A percentile compares a stretch with the other conserved stretches of the same genome.
Conservation (phyloP, 2,113 vertebrate genomes). For the Willisornis vidua region DNA sequence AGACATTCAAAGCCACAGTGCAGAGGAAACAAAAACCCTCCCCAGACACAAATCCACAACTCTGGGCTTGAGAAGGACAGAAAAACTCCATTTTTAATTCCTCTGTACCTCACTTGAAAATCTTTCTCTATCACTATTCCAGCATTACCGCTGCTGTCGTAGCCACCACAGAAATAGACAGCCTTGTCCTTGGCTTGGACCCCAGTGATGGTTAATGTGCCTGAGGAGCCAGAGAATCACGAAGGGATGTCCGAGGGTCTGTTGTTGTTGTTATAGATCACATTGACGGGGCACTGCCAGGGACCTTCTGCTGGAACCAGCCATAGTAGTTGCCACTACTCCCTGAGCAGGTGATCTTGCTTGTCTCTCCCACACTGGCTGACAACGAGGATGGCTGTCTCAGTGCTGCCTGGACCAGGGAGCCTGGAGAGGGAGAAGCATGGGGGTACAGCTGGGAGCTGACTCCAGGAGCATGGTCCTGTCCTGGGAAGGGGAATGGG, state of each 20-base stretch:
- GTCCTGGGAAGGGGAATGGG: no score
- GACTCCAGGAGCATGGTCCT: no score
- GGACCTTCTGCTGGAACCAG: neutral
- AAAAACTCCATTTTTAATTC: no score
- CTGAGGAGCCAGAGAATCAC: neutral
- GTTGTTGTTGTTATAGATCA: accelerated
- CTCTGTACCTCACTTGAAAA: no score
- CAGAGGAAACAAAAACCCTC: no score
- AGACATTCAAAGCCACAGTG: no score
- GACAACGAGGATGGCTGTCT: no score
- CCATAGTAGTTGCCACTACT: neutral
- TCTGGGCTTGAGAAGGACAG: no score
- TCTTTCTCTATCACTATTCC: no score
- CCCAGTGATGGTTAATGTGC: neutral
- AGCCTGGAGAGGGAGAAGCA: neutral
- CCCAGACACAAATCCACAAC: no score
- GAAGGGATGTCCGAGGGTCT: neutral
- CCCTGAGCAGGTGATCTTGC: neutral
- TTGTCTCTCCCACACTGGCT: neutral
- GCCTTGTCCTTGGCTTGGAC: neutral
- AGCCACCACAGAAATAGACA: neutral
- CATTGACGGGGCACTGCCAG: neutral
- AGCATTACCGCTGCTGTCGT: neutral
- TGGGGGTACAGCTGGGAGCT: no score
- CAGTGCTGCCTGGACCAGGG: neutral